A percentile compares a stretch with the other conserved stretches of the same genome.
These are phyloP conservation scores for Balaeniceps rex DNA, from an alignment of 2,113 vertebrate genomes.

Conservation along the genomic window DNA sequence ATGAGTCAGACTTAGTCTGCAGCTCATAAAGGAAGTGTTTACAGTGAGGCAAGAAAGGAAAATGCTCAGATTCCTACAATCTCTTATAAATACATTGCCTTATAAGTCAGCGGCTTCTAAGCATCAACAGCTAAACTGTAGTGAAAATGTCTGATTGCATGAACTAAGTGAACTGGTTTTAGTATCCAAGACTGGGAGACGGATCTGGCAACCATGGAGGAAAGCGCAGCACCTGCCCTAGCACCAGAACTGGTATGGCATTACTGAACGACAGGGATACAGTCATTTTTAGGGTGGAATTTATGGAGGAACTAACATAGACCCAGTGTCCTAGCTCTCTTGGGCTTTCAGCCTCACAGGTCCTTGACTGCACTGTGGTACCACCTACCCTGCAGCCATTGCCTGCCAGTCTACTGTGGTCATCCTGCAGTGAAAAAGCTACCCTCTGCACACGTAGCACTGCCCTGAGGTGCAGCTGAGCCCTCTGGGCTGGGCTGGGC, in stretches of 20 bases:
- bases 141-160: background rate
- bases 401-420: background rate
- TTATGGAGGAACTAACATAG: background rate
- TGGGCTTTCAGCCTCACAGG: background rate
- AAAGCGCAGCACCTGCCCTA: background rate
- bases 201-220: background rate
- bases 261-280: background rate
- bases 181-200: background rate
- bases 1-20: background rate
- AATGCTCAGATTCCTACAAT: background rate
- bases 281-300: background rate
- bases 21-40: background rate
- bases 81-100: background rate
- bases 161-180: background rate
- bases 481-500: rapidly evolving
- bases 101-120: background rate
- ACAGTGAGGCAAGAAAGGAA: background rate
- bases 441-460: background rate
- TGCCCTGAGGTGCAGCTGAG: background rate
- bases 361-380: background rate
- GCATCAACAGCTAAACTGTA: background rate
- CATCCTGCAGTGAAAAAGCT: background rate
- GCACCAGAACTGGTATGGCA: background rate
- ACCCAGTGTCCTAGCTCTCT: rapidly evolving
- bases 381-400: background rate